Conservation (phyloP, 2,888 invertebrate genomes). For the Linnaemya tessellans region DNA sequence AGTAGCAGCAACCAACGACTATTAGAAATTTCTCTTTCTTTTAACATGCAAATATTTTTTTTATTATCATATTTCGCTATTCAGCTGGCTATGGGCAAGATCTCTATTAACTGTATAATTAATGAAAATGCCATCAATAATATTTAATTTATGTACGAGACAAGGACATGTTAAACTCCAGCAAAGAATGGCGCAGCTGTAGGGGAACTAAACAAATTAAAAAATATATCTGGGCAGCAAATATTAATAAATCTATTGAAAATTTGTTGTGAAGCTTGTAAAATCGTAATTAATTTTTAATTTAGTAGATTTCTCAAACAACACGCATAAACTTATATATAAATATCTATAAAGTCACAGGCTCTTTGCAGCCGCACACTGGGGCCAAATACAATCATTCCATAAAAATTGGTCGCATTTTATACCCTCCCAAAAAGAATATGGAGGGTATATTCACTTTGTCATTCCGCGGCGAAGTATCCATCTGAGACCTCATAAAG, state of each 20-base stretch:
- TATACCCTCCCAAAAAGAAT: too few relatives aligned
- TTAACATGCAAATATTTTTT: slow-evolving; percentile 39
- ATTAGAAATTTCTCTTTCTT: slow-evolving; percentile 56
- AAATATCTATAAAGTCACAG: too few relatives aligned
- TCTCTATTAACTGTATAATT: slow-evolving; percentile 28
- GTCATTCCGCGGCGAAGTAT: too few relatives aligned
- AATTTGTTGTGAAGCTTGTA: too few relatives aligned
- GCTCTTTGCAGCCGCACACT: too few relatives aligned
- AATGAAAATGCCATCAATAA: slow-evolving; percentile 42
- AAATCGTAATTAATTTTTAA: too few relatives aligned
- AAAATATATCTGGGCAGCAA: neutral
- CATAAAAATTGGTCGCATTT: too few relatives aligned
- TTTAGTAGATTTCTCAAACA: too few relatives aligned
- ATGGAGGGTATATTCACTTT: too few relatives aligned
- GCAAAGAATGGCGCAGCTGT: neutral
- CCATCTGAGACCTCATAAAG: too few relatives aligned
- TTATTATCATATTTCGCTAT: neutral
- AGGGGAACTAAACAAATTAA: neutral
- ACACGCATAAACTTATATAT: too few relatives aligned
- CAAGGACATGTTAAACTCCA: neutral
- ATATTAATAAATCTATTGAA: neutral
- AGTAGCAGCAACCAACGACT: slow-evolving; percentile 3
- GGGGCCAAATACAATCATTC: too few relatives aligned
- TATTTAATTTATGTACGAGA: slow-evolving; percentile 9
- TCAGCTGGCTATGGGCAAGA: slow-evolving; percentile 10